Evolutionary conservation across 1,140 invertebrate species (phyloP), one percentile per base, ranked within the genome.

Genomic region (Nephotettix cincticeps): DNA sequence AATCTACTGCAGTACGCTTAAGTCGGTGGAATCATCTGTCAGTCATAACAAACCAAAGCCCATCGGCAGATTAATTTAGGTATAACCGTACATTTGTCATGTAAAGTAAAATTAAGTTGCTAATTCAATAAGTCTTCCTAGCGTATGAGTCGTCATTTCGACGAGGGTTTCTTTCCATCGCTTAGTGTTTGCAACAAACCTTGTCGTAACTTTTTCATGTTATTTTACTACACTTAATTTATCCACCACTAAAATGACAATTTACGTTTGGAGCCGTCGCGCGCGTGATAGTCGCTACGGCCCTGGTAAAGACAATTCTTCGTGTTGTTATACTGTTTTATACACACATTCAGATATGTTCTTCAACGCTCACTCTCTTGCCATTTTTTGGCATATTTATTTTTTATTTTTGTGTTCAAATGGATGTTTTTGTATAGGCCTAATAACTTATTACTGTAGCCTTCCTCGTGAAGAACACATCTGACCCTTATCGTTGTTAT

Each of bases 1-100:
- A n/a, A 21, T 25, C 30, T 66, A 36, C 30, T 66, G 64, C 32
- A 43, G 64, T 66, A 45, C 32, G 64, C n/a, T 66, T 66, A 43
- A 36, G 28, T 63, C 58, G 27, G 25, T 32, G 32, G 32, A 32
- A 23, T n/a, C 36, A n/a, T 66, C 14, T 51, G 40, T n/a, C 21
- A 68, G 67, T 68, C 67, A 68, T 32, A 29, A 68, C 21, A 54
- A 68, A 68, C 67, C 67, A 68, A 68, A 68, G 64, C 64, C 64
- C 17, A 66, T 32, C 21, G 64, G 64, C 64, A 66, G 27, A 30
- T 2, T 43, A 13, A 54, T 68, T 68, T 68, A 68, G 32, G 27
- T 36, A 51, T 45, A 1, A 25, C 28, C 19, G 43, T 47, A 68
- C n/a, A n/a, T n/a, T n/a, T n/a, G n/a, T n/a, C n/a, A n/a, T n/a